A percentile compares a stretch with the other conserved stretches of the same genome.
phyloP scores from a whole-genome alignment of 2,888 invertebrate genomes.

The Adelognathus sp. region DNA sequence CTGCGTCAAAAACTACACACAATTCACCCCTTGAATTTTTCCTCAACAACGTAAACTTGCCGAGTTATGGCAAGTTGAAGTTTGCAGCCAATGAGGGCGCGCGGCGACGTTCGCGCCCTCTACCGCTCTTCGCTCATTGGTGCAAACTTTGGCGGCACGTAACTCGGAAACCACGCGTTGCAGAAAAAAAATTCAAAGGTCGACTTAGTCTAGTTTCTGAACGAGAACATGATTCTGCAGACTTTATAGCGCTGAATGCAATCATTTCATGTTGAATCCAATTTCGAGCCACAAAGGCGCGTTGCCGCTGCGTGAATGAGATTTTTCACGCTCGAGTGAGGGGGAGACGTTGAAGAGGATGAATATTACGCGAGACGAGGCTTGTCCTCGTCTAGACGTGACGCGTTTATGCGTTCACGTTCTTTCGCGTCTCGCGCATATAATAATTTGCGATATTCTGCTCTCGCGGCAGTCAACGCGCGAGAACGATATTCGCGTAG shows the following conservation, averaged over 20 bases:
- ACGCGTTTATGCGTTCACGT: conserved; percentile 2
- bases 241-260: background rate
- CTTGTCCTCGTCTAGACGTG: background rate
- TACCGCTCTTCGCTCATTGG: too few relatives aligned
- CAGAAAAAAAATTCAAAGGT: background rate
- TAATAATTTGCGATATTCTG: conserved; percentile 31
- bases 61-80: background rate
- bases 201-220: background rate
- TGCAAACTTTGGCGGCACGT: too few relatives aligned
- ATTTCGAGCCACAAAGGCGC: background rate
- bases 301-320: conserved; percentile 2
- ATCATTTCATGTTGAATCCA: background rate
- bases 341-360: background rate
- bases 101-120: too few relatives aligned
- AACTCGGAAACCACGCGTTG: background rate
- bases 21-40: background rate
- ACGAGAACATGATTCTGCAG: background rate
- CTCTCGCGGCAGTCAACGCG: background rate
- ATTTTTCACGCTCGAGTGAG: background rate
- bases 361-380: conserved; percentile 2
- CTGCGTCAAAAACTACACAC: background rate
- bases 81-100: too few relatives aligned
- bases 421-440: background rate
- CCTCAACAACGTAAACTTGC: background rate
- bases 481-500: background rate